Evolutionary conservation across 2,888 invertebrate genomes (phyloP), one percentile per base, ranked within the genome.

Genomic region (Oscheius onirici): DNA sequence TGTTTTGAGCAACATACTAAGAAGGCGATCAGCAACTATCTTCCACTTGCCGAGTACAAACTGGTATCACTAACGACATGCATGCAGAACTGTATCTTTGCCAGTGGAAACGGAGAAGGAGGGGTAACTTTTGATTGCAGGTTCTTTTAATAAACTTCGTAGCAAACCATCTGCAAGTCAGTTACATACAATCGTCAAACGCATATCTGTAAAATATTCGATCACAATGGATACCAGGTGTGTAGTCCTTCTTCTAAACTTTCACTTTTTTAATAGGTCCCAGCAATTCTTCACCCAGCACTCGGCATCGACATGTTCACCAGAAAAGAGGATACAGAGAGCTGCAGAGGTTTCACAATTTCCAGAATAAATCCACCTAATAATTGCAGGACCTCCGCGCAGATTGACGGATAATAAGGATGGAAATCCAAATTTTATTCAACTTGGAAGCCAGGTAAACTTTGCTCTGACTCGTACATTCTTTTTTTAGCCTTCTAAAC

Each of bases 251-350:
- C n/a, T n/a, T n/a, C 3, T 17, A 20, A 26, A 24, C 15, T 22
- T 24, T 22, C 44, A 26, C 20, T 22, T 34, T 43, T n/a, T 2
- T 46, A 13, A 58, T 40, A 78, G 75, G 73, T 81, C 3, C 85
- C 85, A 6, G 85, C 85, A 2, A 80, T 86, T 17, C 70, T 86
- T 17, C 84, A 82, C 71, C 86, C 86, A 6, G 84, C 84, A 17
- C 80, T 83, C 58, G 83, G 83, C 28, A 77, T 79, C 55, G 86
- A 86, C 61, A 72, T 83, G 57, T 86, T 77, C 71, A 73, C 80
- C 11, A 67, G 86, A 67, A 85, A 77, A 0, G 76, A 79, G n/a
- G 79, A 77, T 17, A 76, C 72, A 8, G 80, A 80, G 57, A 79
- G 80, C n/a, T 86, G 86, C 73, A 80, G 73, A 41, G 84, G 82